These are phyloP conservation scores for Ascaphus truei DNA, from an alignment of 2,113 vertebrate genomes.

Conservation along the genomic window DNA sequence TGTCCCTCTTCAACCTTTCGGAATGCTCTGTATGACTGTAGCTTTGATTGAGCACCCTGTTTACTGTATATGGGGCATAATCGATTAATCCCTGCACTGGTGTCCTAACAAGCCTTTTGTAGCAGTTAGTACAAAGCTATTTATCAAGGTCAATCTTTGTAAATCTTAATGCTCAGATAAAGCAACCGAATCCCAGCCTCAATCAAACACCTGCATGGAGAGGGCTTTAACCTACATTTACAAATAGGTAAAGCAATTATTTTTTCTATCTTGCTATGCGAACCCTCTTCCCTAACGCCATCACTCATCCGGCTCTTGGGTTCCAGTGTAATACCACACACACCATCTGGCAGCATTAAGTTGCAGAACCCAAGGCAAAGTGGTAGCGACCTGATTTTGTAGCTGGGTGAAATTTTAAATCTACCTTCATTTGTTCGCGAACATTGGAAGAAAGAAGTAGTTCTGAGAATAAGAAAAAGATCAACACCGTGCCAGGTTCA, in stretches of 20 bases:
- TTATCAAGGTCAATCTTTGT: background rate
- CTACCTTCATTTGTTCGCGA: too few relatives aligned
- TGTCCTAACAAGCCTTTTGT: background rate
- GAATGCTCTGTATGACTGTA: too few relatives aligned
- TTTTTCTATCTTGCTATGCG: background rate
- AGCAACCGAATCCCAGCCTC: background rate
- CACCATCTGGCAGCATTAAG: background rate
- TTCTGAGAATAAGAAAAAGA: too few relatives aligned
- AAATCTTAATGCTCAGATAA: background rate
- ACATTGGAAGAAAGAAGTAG: too few relatives aligned
- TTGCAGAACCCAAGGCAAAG: background rate
- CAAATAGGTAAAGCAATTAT: background rate
- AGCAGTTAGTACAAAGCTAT: background rate
- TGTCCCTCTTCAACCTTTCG: too few relatives aligned
- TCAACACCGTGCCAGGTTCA: too few relatives aligned
- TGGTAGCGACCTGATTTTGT: too few relatives aligned
- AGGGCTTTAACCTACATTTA: background rate
- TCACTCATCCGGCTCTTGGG: background rate
- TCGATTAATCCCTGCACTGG: background rate
- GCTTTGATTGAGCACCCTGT: too few relatives aligned
- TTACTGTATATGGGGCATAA: too few relatives aligned
- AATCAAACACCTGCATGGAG: background rate
- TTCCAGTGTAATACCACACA: background rate
- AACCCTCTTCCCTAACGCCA: background rate
- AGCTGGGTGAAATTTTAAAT: too few relatives aligned